Conservation (phyloP, 30 jellyfish, hydroid and myxozoan species). For the Pelagia noctiluca region DNA sequence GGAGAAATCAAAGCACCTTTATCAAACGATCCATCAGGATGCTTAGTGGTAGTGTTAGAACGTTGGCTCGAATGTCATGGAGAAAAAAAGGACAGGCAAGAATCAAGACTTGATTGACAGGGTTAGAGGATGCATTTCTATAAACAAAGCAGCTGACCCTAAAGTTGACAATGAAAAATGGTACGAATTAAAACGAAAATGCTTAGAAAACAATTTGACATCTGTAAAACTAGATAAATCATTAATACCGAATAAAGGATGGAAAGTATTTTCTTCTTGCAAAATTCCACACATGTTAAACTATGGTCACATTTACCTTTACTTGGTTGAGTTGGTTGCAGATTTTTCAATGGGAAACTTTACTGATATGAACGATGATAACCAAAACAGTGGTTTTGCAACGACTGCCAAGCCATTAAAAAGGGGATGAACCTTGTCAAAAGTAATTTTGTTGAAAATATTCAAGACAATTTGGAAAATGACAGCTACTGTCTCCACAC, state of each 20-base stretch:
- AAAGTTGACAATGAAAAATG: conserved; percentile 64
- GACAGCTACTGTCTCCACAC: conserved; percentile 41
- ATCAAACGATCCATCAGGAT: conserved; percentile 25
- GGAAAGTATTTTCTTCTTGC: conserved; percentile 55
- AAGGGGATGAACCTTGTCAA: conserved; percentile 55
- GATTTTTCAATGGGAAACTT: neutral
- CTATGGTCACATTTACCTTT: conserved; percentile 63
- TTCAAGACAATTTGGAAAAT: conserved; percentile 13
- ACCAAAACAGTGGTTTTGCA: conserved; percentile 31
- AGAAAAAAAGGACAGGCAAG: conserved; percentile 39
- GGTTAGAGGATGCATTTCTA: conserved; percentile 46
- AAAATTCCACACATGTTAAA: conserved; percentile 50
- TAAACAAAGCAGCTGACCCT: conserved; percentile 49
- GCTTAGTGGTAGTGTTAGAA: conserved; percentile 38
- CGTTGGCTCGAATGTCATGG: conserved; percentile 77
- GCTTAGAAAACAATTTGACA: conserved; percentile 5
- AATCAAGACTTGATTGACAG: conserved; percentile 47
- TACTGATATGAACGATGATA: conserved; percentile 47
- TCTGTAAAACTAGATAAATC: conserved; percentile 6
- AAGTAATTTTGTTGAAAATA: conserved; percentile 54
- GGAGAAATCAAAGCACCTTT: no score
- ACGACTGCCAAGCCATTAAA: conserved; percentile 61
- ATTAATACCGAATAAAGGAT: conserved; percentile 38
- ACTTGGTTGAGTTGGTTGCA: conserved; percentile 46
- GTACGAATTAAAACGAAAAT: conserved; percentile 46